Evolutionary conservation across 2,888 invertebrate species (phyloP).

Genomic region (Ophion ellenae): DNA sequence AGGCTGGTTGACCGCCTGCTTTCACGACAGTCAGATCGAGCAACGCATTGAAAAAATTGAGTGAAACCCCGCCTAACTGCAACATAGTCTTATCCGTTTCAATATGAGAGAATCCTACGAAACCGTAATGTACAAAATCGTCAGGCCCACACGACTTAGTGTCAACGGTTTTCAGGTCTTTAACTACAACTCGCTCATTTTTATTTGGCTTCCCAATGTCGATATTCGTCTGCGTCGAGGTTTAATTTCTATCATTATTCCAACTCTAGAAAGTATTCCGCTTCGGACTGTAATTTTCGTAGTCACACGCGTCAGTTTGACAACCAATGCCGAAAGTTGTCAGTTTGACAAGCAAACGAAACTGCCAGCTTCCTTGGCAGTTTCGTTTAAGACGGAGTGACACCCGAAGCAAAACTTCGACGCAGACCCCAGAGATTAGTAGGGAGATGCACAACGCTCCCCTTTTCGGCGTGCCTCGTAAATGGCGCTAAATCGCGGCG

Average conservation of each 20-base stretch:
- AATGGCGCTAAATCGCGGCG: too few species aligned
- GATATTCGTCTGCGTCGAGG: not conserved
- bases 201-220: not conserved
- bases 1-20: not conserved
- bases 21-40: not conserved
- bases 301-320: not conserved
- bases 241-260: not conserved
- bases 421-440: too few species aligned
- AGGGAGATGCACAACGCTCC: too few species aligned
- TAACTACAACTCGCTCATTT: too few species aligned
- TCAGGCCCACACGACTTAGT: not conserved
- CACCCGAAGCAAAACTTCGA: too few species aligned
- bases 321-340: too few species aligned
- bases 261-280: not conserved
- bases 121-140: not conserved
- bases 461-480: too few species aligned
- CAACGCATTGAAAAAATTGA: not conserved
- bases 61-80: constrained; percentile 9
- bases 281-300: not conserved
- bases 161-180: too few species aligned
- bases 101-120: not conserved
- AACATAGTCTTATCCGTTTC: not conserved
- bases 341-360: too few species aligned
- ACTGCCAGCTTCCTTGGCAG: constrained; percentile 10
- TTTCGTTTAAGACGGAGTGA: not conserved